Evolutionary conservation across 2,113 vertebrate species (phyloP), one percentile per base, ranked within the genome.

Genomic region (Eulacestoma nigropectus): DNA sequence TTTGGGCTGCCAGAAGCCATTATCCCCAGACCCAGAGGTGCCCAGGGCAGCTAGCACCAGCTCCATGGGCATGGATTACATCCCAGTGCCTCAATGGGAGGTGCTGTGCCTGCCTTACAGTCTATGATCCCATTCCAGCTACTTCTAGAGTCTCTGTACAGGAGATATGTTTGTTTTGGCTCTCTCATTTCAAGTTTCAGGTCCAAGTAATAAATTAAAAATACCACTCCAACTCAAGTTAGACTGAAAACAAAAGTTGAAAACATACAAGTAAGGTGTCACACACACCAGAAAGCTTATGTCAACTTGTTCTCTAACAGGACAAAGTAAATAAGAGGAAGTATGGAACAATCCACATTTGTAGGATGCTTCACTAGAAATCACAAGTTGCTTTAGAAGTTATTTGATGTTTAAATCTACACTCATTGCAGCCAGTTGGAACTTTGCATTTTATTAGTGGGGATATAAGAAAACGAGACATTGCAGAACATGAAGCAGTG

Each of bases 21-120:
- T 16, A 16, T 13, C 10, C 29, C 27, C 16, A 32, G 5, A 4
- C 8, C 33, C 56, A 37, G 15, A 50, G 4, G 20, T 25, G 26
- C 17, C 16, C 37, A 47, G 60, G 32, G 47, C 47, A 44, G 39
- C 25, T 2, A 1, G 44, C 4, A 6, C 16, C 33, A 49, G 26
- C 23, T 11, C 35, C 37, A 29, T 7, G 15, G 72, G 14, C 19
- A 72, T 4, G 1, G 32, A 9, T 11, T 39, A 41, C 29, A 21
- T 25, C 42, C 42, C 42, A 42, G 15, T 42, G 4, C 22, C 32
- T 32, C 3, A 8, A 21, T 0, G 0, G 7, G 25, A 65, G 13
- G 8, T 44, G 44, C 35, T 68, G 13, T 49, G 16, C 8, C 60
- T 8, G 7, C 17, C 30, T 20, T 46, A 63, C 14, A 67, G 46